These are phyloP conservation scores for Odontomachus brunneus DNA, from an alignment of 1,140 invertebrate genomes.

Conservation along the genomic window DNA sequence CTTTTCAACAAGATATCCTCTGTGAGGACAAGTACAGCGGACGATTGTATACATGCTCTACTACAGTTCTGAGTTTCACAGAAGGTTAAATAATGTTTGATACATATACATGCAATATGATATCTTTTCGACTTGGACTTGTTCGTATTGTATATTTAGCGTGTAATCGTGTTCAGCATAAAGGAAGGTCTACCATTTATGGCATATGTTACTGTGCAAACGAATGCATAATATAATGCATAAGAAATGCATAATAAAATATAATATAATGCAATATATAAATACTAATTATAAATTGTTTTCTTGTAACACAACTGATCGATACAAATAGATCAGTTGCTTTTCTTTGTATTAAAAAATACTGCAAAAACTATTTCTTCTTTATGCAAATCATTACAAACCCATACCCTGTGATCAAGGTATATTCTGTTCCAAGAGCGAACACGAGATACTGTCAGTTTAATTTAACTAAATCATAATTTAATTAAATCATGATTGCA, in stretches of 20 bases:
- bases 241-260: too few relatives aligned
- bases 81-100: slow-evolving; percentile 10
- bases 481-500: slow-evolving; percentile 16
- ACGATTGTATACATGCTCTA: neutral
- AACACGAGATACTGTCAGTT: slow-evolving; percentile 6
- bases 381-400: neutral
- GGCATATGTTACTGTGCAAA: too few relatives aligned
- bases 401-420: neutral
- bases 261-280: neutral
- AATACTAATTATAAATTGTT: neutral
- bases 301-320: neutral
- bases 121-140: neutral
- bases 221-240: too few relatives aligned
- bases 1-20: neutral
- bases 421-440: slow-evolving; percentile 53
- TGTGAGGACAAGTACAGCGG: neutral
- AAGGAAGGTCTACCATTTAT: neutral
- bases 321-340: neutral
- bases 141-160: slow-evolving; percentile 1
- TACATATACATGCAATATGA: neutral
- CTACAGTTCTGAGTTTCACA: neutral
- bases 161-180: slow-evolving; percentile 3
- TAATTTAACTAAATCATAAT: neutral
- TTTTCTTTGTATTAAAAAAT: neutral
- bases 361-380: neutral